These are phyloP conservation scores for Lordiphosa mommai DNA, from an alignment of 1,140 invertebrate species.

Conservation along the genomic window DNA sequence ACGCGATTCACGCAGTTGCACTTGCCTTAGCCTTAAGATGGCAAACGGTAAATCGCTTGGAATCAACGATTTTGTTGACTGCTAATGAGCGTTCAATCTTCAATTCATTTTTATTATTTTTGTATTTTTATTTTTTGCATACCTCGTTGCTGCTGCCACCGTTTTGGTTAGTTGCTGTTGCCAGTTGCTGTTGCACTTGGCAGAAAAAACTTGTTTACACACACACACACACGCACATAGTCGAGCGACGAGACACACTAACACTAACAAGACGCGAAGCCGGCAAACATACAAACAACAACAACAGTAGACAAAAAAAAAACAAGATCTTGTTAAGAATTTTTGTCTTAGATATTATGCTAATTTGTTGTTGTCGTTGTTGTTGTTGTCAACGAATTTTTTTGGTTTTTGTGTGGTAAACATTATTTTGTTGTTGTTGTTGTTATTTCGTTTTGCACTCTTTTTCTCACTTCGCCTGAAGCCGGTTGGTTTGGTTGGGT, in stretches of 20 bases:
- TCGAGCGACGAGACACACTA: conserved; percentile 17
- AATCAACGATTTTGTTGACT: conserved; percentile 17
- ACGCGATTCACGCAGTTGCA: conserved; percentile 23
- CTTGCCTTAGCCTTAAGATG: conserved; percentile 14
- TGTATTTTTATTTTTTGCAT: conserved; percentile 3
- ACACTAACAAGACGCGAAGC: conserved; percentile 18
- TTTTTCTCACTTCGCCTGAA: background rate
- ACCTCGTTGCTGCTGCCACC: conserved; percentile 16
- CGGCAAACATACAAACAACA: conserved; percentile 4
- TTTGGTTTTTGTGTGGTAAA: background rate
- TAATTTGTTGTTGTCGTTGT: background rate
- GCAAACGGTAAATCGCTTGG: conserved; percentile 28
- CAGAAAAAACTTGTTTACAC: conserved; percentile 49
- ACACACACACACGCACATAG: conserved; percentile 40
- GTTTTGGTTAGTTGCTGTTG: conserved; percentile 22
- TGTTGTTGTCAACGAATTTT: background rate
- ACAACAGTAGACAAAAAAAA: conserved; percentile 9
- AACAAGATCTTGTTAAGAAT: background rate
- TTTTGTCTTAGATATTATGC: background rate
- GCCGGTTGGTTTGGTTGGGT: conserved; percentile 11
- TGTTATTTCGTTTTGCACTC: conserved; percentile 1
- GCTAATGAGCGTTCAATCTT: conserved; percentile 36
- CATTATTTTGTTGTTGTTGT: background rate
- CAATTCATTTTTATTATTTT: background rate
- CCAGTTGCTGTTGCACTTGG: conserved; percentile 26